Evolutionary conservation across 2,113 vertebrate genomes (phyloP).

Genomic region (Toxostoma redivivum): DNA sequence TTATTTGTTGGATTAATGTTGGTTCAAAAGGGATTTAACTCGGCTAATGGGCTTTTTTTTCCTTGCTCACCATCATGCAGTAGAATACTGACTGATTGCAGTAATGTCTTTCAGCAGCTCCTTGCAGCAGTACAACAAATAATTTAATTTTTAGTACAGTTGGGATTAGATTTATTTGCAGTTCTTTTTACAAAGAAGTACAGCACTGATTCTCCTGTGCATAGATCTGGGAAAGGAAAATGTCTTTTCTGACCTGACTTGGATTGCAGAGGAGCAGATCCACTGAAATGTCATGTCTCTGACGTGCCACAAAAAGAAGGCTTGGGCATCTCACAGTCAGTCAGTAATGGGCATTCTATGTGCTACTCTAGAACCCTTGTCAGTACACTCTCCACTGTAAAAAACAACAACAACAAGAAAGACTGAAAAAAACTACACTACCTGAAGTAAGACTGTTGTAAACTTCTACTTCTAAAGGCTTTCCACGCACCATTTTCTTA

Average conservation of each 20-base stretch:
- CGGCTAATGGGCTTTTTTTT: neutral
- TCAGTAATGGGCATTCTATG: neutral
- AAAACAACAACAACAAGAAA: neutral
- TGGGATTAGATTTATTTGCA: neutral
- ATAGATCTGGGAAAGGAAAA: neutral
- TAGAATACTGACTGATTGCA: neutral
- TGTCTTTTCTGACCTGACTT: neutral
- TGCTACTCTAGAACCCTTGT: neutral
- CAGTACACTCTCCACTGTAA: neutral
- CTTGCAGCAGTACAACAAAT: neutral
- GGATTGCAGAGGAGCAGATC: neutral
- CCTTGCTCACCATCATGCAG: neutral
- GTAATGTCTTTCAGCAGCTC: neutral
- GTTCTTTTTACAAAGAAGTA: neutral
- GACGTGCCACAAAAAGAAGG: neutral
- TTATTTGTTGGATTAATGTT: neutral
- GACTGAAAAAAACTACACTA: accelerated
- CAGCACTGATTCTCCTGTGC: neutral
- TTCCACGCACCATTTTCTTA: neutral
- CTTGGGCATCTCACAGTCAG: neutral
- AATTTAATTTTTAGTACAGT: neutral
- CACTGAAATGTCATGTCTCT: neutral
- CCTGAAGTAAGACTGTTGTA: neutral
- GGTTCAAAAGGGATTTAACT: neutral
- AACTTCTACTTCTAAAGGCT: neutral